These are phyloP conservation scores for Hucho hucho DNA, from an alignment of 2,113 vertebrate species.

Conservation along the genomic window DNA sequence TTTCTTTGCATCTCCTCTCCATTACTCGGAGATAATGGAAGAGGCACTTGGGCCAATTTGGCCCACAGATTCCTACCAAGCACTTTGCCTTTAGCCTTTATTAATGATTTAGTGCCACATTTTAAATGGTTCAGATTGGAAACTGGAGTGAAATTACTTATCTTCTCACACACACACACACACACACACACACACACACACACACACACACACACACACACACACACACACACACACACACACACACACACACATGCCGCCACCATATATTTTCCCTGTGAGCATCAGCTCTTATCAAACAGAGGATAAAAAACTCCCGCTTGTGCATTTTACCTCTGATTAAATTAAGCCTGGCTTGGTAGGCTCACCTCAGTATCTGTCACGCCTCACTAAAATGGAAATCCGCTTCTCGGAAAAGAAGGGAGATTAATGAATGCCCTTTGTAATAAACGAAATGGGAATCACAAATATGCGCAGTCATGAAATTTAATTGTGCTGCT, in stretches of 20 bases:
- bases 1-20: slow-evolving; percentile 15
- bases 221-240: no score
- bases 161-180: not conserved
- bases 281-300: slow-evolving; percentile 63
- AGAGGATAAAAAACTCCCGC: slow-evolving; percentile 39
- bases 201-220: no score
- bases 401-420: slow-evolving; percentile 69
- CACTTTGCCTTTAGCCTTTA: slow-evolving; percentile 14
- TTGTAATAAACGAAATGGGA: slow-evolving; percentile 85
- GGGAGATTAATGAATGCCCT: slow-evolving; percentile 83
- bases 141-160: slow-evolving; percentile 31
- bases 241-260: no score
- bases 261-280: slow-evolving; percentile 52
- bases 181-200: no score
- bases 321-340: slow-evolving; percentile 78
- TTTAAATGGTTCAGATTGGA: slow-evolving; percentile 38
- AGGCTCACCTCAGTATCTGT: slow-evolving; percentile 80
- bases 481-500: slow-evolving; percentile 86
- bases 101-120: slow-evolving; percentile 46
- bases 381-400: slow-evolving; percentile 81
- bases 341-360: slow-evolving; percentile 84
- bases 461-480: slow-evolving; percentile 84
- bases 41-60: slow-evolving; percentile 23
- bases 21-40: not conserved
- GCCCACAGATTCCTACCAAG: not conserved